phyloP scores from a whole-genome alignment of 1,140 invertebrate genomes.

The Leucophenga varia region DNA sequence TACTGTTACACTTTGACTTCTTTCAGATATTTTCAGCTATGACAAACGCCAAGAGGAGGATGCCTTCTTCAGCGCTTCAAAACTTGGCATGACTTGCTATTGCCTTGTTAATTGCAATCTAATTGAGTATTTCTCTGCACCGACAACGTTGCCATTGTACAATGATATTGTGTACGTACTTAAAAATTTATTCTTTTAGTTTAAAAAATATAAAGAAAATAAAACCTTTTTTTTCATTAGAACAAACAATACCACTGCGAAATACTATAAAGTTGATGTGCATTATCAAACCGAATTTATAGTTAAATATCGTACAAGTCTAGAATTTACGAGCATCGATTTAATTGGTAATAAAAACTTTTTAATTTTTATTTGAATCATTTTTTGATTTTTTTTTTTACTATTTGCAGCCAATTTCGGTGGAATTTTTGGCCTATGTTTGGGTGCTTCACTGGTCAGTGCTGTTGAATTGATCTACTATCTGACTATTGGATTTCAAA shows the following conservation, averaged over 20 bases:
- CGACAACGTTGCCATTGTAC: slow-evolving; percentile 38
- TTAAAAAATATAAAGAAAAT: neutral
- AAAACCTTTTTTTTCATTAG: neutral
- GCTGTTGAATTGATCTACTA: slow-evolving; percentile 55
- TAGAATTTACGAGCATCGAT: slow-evolving; percentile 43
- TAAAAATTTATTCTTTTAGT: too few species aligned
- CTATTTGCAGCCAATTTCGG: slow-evolving; percentile 42
- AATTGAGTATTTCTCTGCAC: slow-evolving; percentile 36
- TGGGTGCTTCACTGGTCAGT: slow-evolving; percentile 56
- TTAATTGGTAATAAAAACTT: slow-evolving; percentile 46
- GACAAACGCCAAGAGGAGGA: slow-evolving; percentile 44
- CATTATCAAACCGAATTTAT: slow-evolving; percentile 44
- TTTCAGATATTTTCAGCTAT: slow-evolving; percentile 48
- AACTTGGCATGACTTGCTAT: slow-evolving; percentile 44
- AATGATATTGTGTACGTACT: slow-evolving; percentile 9
- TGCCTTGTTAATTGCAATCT: slow-evolving; percentile 41
- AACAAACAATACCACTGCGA: slow-evolving; percentile 17
- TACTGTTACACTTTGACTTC: too few species aligned
- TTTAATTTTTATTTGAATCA: too few species aligned
- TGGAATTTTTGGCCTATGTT: slow-evolving; percentile 53
- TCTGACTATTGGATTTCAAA: slow-evolving; percentile 39
- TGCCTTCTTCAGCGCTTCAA: slow-evolving; percentile 35
- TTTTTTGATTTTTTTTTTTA: too few species aligned
- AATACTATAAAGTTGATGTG: slow-evolving; percentile 36
- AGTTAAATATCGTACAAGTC: slow-evolving; percentile 35